Percentiles rank a stretch among this genome's conserved stretches.
These are phyloP conservation scores for Hyles vespertilio DNA, from an alignment of 1,140 invertebrate species.

Conservation along the genomic window DNA sequence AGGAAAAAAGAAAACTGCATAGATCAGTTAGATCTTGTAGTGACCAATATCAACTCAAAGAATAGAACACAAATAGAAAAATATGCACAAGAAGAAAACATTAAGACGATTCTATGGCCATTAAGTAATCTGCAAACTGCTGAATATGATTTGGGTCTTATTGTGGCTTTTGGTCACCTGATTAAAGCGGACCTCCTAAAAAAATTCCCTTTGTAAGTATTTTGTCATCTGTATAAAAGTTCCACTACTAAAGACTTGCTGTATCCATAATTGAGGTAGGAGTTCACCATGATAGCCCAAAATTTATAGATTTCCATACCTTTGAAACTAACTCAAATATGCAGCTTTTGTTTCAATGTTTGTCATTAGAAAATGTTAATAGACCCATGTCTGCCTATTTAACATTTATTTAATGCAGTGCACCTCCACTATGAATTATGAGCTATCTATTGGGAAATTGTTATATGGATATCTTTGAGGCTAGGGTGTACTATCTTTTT, in stretches of 20 bases:
- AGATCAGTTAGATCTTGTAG: conserved; percentile 48
- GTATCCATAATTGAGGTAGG: neutral
- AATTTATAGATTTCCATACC: too few species aligned
- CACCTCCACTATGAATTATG: too few species aligned
- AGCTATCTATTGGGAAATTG: too few species aligned
- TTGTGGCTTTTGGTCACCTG: conserved; percentile 64
- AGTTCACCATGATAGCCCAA: too few species aligned
- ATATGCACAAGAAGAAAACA: conserved; percentile 49
- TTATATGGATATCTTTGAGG: too few species aligned
- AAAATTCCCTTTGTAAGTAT: conserved; percentile 65
- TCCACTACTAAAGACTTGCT: neutral
- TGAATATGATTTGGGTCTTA: conserved; percentile 63
- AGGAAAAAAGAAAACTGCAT: conserved; percentile 49
- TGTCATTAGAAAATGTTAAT: too few species aligned
- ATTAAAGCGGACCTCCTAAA: conserved; percentile 55
- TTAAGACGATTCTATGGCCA: conserved; percentile 57
- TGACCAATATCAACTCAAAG: conserved; percentile 43
- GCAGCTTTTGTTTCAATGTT: too few species aligned
- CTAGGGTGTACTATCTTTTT: too few species aligned
- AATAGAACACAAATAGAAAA: conserved; percentile 50
- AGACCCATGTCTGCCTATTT: too few species aligned
- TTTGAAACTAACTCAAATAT: too few species aligned
- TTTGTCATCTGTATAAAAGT: too few species aligned
- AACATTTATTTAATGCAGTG: too few species aligned
- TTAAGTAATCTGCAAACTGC: conserved; percentile 32